Evolutionary conservation across 1,140 invertebrate species (phyloP).

Genomic region (Drosophila repleta): DNA sequence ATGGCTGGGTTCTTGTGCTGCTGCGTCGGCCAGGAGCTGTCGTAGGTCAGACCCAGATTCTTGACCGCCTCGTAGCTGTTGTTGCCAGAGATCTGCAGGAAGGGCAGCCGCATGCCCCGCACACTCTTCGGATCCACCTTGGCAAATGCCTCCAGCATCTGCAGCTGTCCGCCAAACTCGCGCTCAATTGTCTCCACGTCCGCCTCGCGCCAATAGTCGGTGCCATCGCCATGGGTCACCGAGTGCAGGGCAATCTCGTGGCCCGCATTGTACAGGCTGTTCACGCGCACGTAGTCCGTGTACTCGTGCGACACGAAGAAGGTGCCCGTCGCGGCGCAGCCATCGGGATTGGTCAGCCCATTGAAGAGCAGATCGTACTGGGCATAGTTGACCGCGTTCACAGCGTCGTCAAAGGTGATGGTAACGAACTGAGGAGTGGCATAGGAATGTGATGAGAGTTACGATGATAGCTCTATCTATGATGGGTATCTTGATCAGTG

Average conservation of each 20-base stretch:
- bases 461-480: no score
- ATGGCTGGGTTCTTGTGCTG: slow-evolving; percentile 85
- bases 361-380: slow-evolving; percentile 87
- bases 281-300: slow-evolving; percentile 87
- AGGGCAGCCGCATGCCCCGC: slow-evolving; percentile 87
- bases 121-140: slow-evolving; percentile 85
- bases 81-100: slow-evolving; percentile 88
- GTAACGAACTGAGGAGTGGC: slow-evolving; percentile 83
- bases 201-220: slow-evolving; percentile 85
- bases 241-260: slow-evolving; percentile 90
- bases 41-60: slow-evolving; percentile 85
- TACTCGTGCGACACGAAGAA: slow-evolving; percentile 89
- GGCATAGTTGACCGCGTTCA: slow-evolving; percentile 87
- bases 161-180: slow-evolving; percentile 86
- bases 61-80: slow-evolving; percentile 85
- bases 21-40: slow-evolving; percentile 87
- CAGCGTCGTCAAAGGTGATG: slow-evolving; percentile 89
- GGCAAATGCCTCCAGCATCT: slow-evolving; percentile 85
- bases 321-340: slow-evolving; percentile 86
- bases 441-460: no score
- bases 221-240: slow-evolving; percentile 85
- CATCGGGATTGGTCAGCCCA: slow-evolving; percentile 86
- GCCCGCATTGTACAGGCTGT: slow-evolving; percentile 87
- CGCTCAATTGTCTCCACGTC: slow-evolving; percentile 83
- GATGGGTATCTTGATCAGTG: no score